Evolutionary conservation across 2,888 invertebrate genomes (phyloP).

Genomic region (Escarpia spicata): DNA sequence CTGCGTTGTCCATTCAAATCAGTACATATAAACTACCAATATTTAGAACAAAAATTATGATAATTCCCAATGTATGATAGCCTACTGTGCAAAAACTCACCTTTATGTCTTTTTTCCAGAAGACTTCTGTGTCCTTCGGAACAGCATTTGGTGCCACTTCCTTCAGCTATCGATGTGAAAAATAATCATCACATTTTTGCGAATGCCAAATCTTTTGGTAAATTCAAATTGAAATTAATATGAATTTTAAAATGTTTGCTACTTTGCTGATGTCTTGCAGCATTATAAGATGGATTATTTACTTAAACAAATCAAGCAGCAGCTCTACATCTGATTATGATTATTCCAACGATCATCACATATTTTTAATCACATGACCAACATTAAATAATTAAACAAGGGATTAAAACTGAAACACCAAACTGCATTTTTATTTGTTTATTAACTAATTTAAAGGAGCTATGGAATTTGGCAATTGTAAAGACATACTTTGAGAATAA

Average conservation of each 20-base stretch:
- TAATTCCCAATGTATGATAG: not conserved
- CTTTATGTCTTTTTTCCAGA: conserved; percentile 84
- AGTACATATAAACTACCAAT: not conserved
- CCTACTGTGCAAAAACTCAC: conserved; percentile 57
- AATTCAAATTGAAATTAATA: not conserved
- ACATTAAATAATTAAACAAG: not conserved
- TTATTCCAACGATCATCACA: not conserved
- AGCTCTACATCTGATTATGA: not conserved
- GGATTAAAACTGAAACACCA: not conserved
- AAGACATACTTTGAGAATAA: conserved; percentile 70
- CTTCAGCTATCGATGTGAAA: conserved; percentile 13
- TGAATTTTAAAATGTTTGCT: not conserved
- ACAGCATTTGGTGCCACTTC: conserved; percentile 60
- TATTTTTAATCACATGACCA: not conserved
- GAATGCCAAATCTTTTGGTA: not conserved
- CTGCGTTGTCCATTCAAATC: too few relatives aligned
- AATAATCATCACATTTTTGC: not conserved
- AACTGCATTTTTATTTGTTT: not conserved
- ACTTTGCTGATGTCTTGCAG: not conserved
- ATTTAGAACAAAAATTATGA: conserved; percentile 14
- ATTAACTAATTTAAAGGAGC: not conserved
- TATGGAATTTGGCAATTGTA: not conserved
- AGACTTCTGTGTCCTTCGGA: conserved; percentile 75
- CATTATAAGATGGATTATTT: not conserved
- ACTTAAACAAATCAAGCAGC: not conserved